A percentile compares a stretch with the other conserved stretches of the same genome.
Conservation (phyloP, 2,888 invertebrate genomes). For the Leptinotarsa tumamoca region DNA sequence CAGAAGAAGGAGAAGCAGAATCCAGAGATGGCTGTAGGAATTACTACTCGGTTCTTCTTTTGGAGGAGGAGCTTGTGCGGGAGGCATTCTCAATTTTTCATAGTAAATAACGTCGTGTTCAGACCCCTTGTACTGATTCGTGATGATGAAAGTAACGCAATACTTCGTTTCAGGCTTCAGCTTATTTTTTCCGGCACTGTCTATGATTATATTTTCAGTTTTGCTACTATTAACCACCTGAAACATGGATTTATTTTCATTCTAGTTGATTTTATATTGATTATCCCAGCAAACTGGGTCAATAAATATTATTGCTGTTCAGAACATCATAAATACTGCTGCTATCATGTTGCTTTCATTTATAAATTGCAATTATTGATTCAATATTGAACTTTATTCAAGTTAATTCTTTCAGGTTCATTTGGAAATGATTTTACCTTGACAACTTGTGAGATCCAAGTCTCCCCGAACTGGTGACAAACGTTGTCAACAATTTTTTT, state of each 20-base stretch:
- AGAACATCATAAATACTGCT: too few relatives aligned
- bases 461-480: conserved; percentile 59
- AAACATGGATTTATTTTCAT: conserved; percentile 19
- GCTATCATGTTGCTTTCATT: too few relatives aligned
- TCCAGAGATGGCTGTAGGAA: conserved; percentile 49
- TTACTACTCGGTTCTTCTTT: conserved; percentile 35
- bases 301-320: too few relatives aligned
- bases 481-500: conserved; percentile 54
- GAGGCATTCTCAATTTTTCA: conserved; percentile 52
- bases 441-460: conserved; percentile 59
- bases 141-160: conserved; percentile 61
- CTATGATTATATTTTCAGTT: conserved; percentile 53
- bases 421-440: conserved; percentile 48
- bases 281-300: too few relatives aligned
- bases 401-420: too few relatives aligned
- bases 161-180: conserved; percentile 58
- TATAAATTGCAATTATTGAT: too few relatives aligned
- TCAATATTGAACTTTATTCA: too few relatives aligned
- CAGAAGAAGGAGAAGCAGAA: conserved; percentile 53
- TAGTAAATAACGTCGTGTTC: conserved; percentile 61
- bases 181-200: conserved; percentile 46
- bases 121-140: conserved; percentile 55
- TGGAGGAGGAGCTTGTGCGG: conserved; percentile 26
- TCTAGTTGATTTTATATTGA: not conserved
- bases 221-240: conserved; percentile 48